A percentile compares a stretch with the other conserved stretches of the same genome.
phyloP scores from a whole-genome alignment of 2,888 invertebrate species.

The Patella pellucida region DNA sequence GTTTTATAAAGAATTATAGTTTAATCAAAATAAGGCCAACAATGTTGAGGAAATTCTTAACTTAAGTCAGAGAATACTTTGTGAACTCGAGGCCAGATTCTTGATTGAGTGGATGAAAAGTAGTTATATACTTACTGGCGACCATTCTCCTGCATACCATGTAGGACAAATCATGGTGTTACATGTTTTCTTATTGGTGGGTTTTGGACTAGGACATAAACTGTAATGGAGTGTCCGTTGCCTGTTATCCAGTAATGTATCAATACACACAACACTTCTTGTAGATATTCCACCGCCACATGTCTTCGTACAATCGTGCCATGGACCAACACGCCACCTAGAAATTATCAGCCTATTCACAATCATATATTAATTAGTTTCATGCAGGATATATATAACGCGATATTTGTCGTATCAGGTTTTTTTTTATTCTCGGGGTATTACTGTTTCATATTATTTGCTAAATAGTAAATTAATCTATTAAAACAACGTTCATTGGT shows the following conservation, averaged over 20 bases:
- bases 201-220: conserved; percentile 83
- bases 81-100: too few species aligned
- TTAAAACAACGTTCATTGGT: too few species aligned
- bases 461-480: too few species aligned
- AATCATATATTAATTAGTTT: background rate
- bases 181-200: conserved; percentile 85
- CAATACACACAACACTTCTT: conserved; percentile 86
- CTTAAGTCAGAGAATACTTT: too few species aligned
- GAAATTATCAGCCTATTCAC: conserved; percentile 39
- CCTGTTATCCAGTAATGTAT: conserved; percentile 90
- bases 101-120: background rate
- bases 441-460: too few species aligned
- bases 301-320: conserved; percentile 87
- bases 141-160: conserved; percentile 76
- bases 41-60: too few species aligned
- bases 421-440: too few species aligned
- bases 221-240: conserved; percentile 77
- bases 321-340: conserved; percentile 91
- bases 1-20: too few species aligned
- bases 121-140: conserved; percentile 54
- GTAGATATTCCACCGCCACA: conserved; percentile 89
- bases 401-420: too few species aligned
- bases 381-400: background rate
- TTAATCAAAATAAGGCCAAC: too few species aligned
- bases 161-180: conserved; percentile 87